A percentile compares a stretch with the other conserved stretches of the same genome.
Evolutionary conservation across 2,797 vertebrate genomes (phyloP).

Genomic region (Poeciliopsis presidionis): DNA sequence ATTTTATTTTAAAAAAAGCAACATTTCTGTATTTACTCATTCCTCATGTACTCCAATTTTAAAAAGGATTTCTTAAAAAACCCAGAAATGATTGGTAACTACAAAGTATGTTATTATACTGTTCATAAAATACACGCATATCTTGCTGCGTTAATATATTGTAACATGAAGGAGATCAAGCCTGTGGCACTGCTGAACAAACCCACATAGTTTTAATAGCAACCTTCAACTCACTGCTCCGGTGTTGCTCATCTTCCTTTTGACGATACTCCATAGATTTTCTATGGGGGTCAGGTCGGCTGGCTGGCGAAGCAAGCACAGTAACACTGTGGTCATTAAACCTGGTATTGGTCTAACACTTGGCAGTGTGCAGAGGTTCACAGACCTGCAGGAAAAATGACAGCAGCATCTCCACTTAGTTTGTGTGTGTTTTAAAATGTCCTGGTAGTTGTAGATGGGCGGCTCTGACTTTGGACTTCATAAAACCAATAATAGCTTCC

Average conservation of each 20-base stretch:
- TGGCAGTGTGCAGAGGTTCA: neutral
- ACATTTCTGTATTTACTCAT: neutral
- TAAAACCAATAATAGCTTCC: neutral
- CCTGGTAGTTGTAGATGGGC: neutral
- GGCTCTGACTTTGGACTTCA: neutral
- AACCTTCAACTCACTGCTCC: neutral
- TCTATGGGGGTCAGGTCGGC: neutral
- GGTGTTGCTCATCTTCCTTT: neutral
- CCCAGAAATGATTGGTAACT: neutral
- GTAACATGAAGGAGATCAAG: neutral
- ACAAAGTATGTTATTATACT: neutral
- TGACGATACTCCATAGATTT: neutral
- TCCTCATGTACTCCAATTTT: neutral
- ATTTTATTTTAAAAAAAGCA: neutral
- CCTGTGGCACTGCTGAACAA: neutral
- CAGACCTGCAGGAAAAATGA: neutral
- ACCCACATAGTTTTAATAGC: neutral
- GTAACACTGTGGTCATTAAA: neutral
- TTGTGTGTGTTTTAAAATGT: neutral
- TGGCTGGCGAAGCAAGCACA: neutral
- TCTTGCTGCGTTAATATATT: neutral
- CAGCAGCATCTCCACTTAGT: neutral
- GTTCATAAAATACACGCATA: neutral
- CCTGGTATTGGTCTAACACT: neutral
- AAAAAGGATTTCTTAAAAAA: neutral